phyloP scores from a whole-genome alignment of 2,888 invertebrate genomes.

The Conomelus anceps region DNA sequence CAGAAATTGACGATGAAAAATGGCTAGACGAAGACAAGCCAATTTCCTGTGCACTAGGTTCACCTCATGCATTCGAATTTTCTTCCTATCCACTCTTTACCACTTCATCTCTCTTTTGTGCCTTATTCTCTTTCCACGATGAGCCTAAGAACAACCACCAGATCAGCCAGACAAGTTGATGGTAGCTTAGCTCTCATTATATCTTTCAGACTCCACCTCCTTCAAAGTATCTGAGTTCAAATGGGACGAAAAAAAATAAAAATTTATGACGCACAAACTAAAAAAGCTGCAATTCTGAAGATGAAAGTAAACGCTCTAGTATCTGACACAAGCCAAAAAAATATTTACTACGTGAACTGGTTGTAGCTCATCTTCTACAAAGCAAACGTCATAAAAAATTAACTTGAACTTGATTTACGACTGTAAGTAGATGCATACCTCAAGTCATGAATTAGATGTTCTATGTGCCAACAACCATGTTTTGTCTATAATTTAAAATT shows the following conservation, averaged over 20 bases:
- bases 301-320: not conserved
- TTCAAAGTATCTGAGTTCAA: not conserved
- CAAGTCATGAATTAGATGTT: not conserved
- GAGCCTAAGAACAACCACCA: not conserved
- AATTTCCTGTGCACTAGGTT: not conserved
- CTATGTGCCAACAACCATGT: not conserved
- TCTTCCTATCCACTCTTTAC: not conserved
- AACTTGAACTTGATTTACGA: not conserved
- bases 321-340: not conserved
- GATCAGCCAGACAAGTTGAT: not conserved
- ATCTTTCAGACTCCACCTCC: not conserved
- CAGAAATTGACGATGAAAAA: not conserved
- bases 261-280: not conserved
- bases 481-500: not conserved
- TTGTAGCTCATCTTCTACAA: not conserved
- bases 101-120: not conserved
- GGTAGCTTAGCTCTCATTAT: not conserved
- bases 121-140: not conserved
- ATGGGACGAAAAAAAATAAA: not conserved
- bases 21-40: not conserved
- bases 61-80: not conserved
- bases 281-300: not conserved
- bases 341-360: not conserved
- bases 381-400: not conserved
- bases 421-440: not conserved